A percentile compares a stretch with the other conserved stretches of the same genome.
Evolutionary conservation across 2,888 invertebrate genomes (phyloP).

Genomic region (Ophion ellenae): DNA sequence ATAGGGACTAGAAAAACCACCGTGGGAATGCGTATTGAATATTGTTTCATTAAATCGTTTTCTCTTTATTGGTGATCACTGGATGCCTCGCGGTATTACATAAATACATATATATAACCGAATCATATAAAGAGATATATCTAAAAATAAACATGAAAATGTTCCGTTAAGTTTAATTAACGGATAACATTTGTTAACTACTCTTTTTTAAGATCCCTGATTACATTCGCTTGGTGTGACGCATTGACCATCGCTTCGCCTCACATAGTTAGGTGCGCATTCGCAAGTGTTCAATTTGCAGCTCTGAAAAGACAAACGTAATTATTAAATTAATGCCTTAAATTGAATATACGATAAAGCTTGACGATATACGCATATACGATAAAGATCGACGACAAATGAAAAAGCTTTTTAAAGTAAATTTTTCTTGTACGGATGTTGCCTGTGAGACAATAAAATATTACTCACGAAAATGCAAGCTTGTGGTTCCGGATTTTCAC

Average conservation of each 20-base stretch:
- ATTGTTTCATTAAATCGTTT: not conserved
- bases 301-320: slow-evolving; percentile 24
- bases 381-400: too few relatives aligned
- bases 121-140: not conserved
- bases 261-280: not conserved
- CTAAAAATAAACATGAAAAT: not conserved
- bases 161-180: not conserved
- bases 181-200: not conserved
- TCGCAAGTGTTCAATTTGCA: slow-evolving; percentile 24
- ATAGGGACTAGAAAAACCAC: not conserved
- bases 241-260: slow-evolving; percentile 5
- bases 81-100: not conserved
- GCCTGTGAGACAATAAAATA: not conserved
- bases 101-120: not conserved
- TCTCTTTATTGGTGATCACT: not conserved
- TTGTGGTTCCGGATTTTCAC: not conserved
- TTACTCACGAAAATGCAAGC: slow-evolving; percentile 12
- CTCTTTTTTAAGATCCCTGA: not conserved
- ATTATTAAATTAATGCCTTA: not conserved
- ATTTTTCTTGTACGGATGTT: not conserved
- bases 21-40: not conserved
- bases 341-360: not conserved
- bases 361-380: not conserved
- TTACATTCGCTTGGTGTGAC: slow-evolving; percentile 2
- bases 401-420: not conserved